These are phyloP conservation scores for Chloroceryle amazona DNA, from an alignment of 2,797 vertebrate genomes.

Conservation along the genomic window DNA sequence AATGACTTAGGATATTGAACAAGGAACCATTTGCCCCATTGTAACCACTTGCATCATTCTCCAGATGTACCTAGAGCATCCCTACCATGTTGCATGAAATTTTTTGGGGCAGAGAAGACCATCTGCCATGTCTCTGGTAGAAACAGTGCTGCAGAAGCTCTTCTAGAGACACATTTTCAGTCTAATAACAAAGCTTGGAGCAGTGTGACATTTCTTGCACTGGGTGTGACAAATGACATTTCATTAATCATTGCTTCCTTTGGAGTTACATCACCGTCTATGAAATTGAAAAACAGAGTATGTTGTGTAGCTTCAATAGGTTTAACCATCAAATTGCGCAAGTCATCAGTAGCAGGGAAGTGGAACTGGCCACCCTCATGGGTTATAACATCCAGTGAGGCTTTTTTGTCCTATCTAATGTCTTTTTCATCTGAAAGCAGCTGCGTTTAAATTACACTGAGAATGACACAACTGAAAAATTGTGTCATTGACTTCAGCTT, in stretches of 20 bases:
- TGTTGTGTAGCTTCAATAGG: not conserved
- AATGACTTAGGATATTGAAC: not conserved
- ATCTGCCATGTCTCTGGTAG: not conserved
- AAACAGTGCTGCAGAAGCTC: not conserved
- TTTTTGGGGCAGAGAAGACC: not conserved
- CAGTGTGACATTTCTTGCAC: slow-evolving; percentile 24
- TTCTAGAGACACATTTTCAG: not conserved
- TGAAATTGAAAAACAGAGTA: slow-evolving; percentile 38
- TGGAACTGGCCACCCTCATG: not conserved
- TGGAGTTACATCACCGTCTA: slow-evolving; percentile 47
- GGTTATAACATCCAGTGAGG: not conserved
- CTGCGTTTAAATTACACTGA: not conserved
- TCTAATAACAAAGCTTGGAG: not conserved
- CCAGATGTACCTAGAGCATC: not conserved
- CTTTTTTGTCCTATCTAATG: not conserved
- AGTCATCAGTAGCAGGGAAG: not conserved
- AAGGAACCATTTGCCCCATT: not conserved
- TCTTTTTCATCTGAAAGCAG: not conserved
- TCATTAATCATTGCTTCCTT: slow-evolving; percentile 67
- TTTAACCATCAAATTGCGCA: not conserved
- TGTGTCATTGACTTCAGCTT: not conserved
- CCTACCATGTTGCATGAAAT: not conserved
- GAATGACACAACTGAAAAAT: not conserved
- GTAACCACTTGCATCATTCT: not conserved
- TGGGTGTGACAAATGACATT: slow-evolving; percentile 28